phyloP scores from a whole-genome alignment of 2,888 invertebrate species.

The Polylopha cassiicola region DNA sequence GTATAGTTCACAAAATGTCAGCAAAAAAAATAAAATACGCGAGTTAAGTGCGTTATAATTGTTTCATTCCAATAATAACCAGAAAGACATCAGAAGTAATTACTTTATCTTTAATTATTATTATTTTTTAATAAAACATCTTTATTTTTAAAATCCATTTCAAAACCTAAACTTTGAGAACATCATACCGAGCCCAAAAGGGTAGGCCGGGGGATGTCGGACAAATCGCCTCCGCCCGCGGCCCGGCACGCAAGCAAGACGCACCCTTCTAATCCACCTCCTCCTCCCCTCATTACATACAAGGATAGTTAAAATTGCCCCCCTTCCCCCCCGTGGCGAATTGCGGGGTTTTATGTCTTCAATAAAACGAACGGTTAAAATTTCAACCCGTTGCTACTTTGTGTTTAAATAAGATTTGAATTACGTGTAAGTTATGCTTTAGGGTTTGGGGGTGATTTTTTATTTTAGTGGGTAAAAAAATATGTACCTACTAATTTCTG shows the following conservation, averaged over 20 bases:
- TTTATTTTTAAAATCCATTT: too few species aligned
- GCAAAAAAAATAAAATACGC: too few species aligned
- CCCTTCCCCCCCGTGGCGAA: constrained; percentile 42
- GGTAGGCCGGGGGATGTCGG: constrained; percentile 56
- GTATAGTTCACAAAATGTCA: too few species aligned
- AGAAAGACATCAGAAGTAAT: too few species aligned
- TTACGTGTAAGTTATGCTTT: too few species aligned
- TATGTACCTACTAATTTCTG: too few species aligned
- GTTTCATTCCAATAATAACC: too few species aligned
- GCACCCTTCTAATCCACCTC: constrained; percentile 66
- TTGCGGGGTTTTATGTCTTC: constrained; percentile 50
- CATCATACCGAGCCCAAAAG: constrained; percentile 36
- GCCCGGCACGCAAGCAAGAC: constrained; percentile 73
- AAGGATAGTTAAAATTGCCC: constrained; percentile 66
- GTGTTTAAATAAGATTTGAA: constrained; percentile 17
- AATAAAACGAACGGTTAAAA: constrained; percentile 19
- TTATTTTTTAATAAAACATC: not conserved
- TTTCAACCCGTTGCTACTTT: constrained; percentile 6
- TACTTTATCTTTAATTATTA: not conserved
- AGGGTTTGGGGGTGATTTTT: too few species aligned
- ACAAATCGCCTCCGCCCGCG: constrained; percentile 70
- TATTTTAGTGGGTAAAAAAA: too few species aligned
- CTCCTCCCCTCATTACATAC: constrained; percentile 64
- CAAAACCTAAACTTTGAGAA: constrained; percentile 36
- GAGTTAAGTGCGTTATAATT: too few species aligned